Conservation (phyloP, 2,888 invertebrate genomes). For the Drosophila paracracens region DNA sequence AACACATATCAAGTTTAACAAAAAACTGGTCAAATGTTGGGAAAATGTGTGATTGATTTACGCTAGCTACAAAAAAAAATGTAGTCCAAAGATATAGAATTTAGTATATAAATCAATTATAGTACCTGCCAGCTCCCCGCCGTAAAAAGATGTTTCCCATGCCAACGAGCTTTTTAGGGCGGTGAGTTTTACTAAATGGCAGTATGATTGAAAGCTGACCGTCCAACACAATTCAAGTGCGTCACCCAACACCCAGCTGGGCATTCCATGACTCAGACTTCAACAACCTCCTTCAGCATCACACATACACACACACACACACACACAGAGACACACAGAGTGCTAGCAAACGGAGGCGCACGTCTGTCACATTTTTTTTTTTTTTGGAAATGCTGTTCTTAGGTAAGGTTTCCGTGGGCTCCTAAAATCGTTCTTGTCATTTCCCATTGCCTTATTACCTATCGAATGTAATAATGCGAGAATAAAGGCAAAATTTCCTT, state of each 20-base stretch:
- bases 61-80: constrained; percentile 18
- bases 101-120: constrained; percentile 61
- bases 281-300: neutral
- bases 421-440: constrained; percentile 32
- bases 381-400: neutral
- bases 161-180: constrained; percentile 35
- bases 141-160: constrained; percentile 22
- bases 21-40: constrained; percentile 33
- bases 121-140: neutral
- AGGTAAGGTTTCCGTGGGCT: constrained; percentile 18
- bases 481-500: constrained; percentile 18
- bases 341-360: neutral
- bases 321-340: neutral
- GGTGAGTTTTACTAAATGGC: constrained; percentile 52
- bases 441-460: constrained; percentile 47
- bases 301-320: neutral
- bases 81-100: constrained; percentile 8
- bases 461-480: constrained; percentile 38
- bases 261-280: constrained; percentile 31
- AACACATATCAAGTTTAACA: constrained; percentile 20
- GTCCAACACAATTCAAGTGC: constrained; percentile 15
- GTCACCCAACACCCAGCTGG: constrained; percentile 29
- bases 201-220: constrained; percentile 70
- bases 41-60: constrained; percentile 60
- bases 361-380: constrained; percentile 5